Evolutionary conservation across 2,797 vertebrate species (phyloP), one percentile per base, ranked within the genome.

Genomic region (Acanthiza pusilla): DNA sequence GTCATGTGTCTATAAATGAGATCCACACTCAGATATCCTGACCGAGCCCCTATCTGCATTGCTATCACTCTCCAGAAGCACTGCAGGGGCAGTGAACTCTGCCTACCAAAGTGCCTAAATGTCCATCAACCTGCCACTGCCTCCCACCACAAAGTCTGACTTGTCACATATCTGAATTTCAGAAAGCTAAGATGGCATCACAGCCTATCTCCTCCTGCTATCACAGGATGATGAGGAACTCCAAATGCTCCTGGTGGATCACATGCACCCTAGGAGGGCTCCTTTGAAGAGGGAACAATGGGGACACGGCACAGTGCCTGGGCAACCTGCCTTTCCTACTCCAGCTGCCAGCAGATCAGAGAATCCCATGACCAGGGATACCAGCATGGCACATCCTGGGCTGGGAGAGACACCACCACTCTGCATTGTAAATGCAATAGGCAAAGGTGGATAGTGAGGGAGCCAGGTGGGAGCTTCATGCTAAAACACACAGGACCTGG

Each of bases 81-180:
- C 51, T 36, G 23, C 67, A 85, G 36, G 11, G 19, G 3, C 26
- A 50, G 11, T 29, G 12, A 78, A 38, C 8, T 84, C 40, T 53
- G 58, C 23, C n/a, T 53, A 10, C 19, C 18, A 20, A 84, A 78
- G 51, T 20, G 13, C 16, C 29, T 83, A 50, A 83, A 80, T 20
- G 36, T 43, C 47, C 38, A 23, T 26, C 63, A 55, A 1, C 7
- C 10, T 10, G 3, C n/a, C 11, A 45, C 8, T 13, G 4, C 0
- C 1, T 72, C 5, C 21, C 20, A 63, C 3, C 10, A 19, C 19
- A 8, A 73, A 75, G 8, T 60, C 55, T 80, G 25, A 32, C 34
- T 47, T 51, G 42, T 43, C 54, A 57, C 7, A 12, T 22, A 62
- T 66, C 19, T 75, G n/a, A 62, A 60, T 73, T 70, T 85, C 68